Evolutionary conservation across 2,113 vertebrate species (phyloP).

Genomic region (Pachypanchax playfairii): DNA sequence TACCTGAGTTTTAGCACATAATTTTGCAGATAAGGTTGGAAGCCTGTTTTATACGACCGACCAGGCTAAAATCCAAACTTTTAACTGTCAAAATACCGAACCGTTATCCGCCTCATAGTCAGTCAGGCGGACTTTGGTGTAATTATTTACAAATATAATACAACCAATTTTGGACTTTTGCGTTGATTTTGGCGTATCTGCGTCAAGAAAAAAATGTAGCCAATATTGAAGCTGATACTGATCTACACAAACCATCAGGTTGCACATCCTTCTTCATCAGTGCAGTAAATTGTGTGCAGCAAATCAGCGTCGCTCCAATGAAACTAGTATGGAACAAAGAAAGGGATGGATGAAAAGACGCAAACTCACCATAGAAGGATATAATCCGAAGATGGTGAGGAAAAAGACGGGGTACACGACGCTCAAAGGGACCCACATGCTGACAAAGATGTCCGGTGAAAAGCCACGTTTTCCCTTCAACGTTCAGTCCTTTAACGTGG

Average conservation of each 20-base stretch:
- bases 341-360: too few species aligned
- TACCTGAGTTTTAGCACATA: too few species aligned
- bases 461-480: conserved; percentile 67
- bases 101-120: too few species aligned
- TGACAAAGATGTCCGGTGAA: conserved; percentile 71
- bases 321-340: not conserved
- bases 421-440: conserved; percentile 86
- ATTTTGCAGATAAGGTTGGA: too few species aligned
- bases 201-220: too few species aligned
- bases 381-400: conserved; percentile 85
- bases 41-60: too few species aligned
- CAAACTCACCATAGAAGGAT: conserved; percentile 88
- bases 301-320: not conserved
- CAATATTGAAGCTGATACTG: too few species aligned
- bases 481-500: conserved; percentile 51
- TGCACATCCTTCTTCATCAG: not conserved
- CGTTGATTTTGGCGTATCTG: conserved; percentile 33
- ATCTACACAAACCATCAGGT: too few species aligned
- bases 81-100: too few species aligned
- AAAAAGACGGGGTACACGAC: conserved; percentile 84
- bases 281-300: not conserved
- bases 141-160: too few species aligned
- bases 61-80: too few species aligned
- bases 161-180: conserved; percentile 18
- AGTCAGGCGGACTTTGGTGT: too few species aligned